A percentile compares a stretch with the other conserved stretches of the same genome.
Evolutionary conservation across 1,140 invertebrate species (phyloP).

Genomic region (Tenebrio molitor): DNA sequence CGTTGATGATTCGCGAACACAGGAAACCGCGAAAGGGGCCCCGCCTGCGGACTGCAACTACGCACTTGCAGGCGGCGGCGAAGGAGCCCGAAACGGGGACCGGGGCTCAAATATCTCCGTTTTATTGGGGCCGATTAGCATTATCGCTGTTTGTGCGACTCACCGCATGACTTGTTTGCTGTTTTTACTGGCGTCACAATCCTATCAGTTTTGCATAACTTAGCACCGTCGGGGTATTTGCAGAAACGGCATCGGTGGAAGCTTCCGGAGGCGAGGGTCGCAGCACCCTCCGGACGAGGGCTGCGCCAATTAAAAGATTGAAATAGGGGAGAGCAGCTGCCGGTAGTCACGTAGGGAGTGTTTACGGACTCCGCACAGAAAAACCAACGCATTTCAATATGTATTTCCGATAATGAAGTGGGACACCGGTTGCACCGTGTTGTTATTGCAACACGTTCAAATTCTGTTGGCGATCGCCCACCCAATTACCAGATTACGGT

Average conservation of each 20-base stretch:
- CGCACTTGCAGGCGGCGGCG: background rate
- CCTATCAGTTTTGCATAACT: background rate
- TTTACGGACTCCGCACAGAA: background rate
- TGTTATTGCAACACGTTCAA: conserved; percentile 1
- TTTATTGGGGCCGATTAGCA: background rate
- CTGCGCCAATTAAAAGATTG: background rate
- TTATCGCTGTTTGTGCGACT: background rate
- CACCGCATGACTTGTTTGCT: background rate
- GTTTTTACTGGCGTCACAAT: conserved; percentile 1
- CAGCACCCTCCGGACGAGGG: background rate
- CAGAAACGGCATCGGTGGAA: background rate
- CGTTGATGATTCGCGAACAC: conserved; percentile 36
- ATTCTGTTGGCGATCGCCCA: background rate
- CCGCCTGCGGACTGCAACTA: conserved; percentile 9
- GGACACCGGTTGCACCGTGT: background rate
- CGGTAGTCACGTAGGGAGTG: background rate
- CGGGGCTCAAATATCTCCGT: background rate
- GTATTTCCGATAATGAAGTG: background rate
- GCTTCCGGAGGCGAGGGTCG: background rate
- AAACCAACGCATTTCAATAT: background rate
- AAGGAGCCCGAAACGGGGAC: background rate
- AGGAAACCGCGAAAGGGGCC: conserved; percentile 32
- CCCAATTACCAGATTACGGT: conserved; percentile 6
- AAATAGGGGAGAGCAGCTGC: conserved; percentile 1
- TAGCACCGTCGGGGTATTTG: background rate